These are phyloP conservation scores for Trachelus troglodyta DNA, from an alignment of 2,888 invertebrate species.

Conservation along the genomic window DNA sequence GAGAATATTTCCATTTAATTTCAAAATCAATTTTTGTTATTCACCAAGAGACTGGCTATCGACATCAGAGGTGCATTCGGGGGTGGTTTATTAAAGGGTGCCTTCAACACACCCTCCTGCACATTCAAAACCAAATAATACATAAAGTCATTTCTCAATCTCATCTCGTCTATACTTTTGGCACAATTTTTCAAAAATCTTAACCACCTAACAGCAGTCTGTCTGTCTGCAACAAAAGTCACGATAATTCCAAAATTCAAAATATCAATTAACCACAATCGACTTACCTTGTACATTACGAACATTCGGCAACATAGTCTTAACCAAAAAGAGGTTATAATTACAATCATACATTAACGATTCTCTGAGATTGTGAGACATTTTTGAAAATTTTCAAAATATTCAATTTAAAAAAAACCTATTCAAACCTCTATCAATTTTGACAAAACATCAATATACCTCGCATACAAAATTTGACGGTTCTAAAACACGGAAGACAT, in stretches of 20 bases:
- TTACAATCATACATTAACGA: conserved; percentile 67
- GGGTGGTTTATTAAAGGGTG: conserved; percentile 69
- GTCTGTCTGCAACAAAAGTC: conserved; percentile 58
- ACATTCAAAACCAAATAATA: conserved; percentile 68
- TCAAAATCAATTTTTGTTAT: neutral
- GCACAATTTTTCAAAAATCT: conserved; percentile 67
- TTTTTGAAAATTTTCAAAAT: conserved; percentile 15
- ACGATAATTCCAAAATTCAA: neutral
- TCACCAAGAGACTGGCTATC: conserved; percentile 66
- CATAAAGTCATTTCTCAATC: conserved; percentile 70
- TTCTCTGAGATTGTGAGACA: conserved; percentile 34
- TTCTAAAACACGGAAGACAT: neutral
- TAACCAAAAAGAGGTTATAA: conserved; percentile 68
- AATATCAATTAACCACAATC: neutral
- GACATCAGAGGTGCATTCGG: conserved; percentile 65
- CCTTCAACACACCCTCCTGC: conserved; percentile 65
- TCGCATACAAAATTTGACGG: neutral
- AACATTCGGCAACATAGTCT: conserved; percentile 66
- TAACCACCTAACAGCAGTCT: conserved; percentile 68
- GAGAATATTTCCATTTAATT: neutral
- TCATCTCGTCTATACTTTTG: conserved; percentile 68
- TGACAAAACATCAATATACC: neutral
- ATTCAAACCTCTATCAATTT: neutral
- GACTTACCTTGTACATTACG: conserved; percentile 48
- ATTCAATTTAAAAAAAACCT: neutral